Conservation (phyloP, 64 coral and sea anemone genomes). For the Actinia tenebrosa region DNA sequence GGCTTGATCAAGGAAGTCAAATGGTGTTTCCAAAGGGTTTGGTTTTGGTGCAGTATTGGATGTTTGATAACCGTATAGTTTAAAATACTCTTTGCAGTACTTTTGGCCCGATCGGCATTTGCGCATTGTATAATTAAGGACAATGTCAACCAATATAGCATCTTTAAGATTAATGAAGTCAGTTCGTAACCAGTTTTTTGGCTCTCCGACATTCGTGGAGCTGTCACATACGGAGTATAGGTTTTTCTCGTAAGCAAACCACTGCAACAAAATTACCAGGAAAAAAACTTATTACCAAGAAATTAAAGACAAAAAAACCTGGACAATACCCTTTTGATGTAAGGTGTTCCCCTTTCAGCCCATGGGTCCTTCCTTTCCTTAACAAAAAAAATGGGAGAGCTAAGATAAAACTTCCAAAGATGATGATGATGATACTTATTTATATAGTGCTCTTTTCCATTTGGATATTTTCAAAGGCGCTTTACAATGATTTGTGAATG, state of each 20-base stretch:
- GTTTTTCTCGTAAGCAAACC: neutral
- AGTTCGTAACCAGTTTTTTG: constrained; percentile 39
- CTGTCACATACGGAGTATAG: constrained; percentile 26
- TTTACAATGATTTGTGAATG: too few species aligned
- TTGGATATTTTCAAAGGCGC: too few species aligned
- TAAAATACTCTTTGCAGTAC: constrained; percentile 28
- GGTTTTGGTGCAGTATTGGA: neutral
- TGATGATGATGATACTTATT: too few species aligned
- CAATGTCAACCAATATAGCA: constrained; percentile 24
- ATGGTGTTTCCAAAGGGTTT: neutral
- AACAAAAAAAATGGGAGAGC: too few species aligned
- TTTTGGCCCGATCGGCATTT: neutral
- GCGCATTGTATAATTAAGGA: neutral
- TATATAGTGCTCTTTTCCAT: too few species aligned
- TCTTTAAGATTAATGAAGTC: constrained; percentile 24
- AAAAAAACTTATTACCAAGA: neutral
- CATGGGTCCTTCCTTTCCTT: too few species aligned
- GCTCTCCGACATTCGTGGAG: neutral
- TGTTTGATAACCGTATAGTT: constrained; percentile 22
- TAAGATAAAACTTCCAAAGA: too few species aligned
- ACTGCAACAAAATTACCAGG: neutral
- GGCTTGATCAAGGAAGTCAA: neutral
- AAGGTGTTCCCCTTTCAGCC: too few species aligned
- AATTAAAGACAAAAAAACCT: neutral
- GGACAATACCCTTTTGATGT: too few species aligned